A percentile compares a stretch with the other conserved stretches of the same genome.
Evolutionary conservation across 1,140 invertebrate species (phyloP).

Genomic region (Drosophila ohnishii): DNA sequence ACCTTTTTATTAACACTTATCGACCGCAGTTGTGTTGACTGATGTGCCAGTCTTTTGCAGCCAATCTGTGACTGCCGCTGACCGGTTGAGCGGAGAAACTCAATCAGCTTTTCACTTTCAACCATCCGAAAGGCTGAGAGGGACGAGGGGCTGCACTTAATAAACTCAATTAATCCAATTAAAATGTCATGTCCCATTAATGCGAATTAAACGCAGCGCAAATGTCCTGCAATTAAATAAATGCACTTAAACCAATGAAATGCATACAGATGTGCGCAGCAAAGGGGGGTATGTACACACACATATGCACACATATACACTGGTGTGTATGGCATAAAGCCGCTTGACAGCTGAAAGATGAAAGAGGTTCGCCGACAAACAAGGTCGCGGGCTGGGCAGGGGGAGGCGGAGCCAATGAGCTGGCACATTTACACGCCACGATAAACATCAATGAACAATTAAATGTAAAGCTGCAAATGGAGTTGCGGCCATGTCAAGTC

Average conservation of each 20-base stretch:
- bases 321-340: constrained; percentile 34
- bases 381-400: not conserved
- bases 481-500: constrained; percentile 32
- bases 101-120: constrained; percentile 52
- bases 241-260: constrained; percentile 75
- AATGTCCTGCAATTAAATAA: constrained; percentile 79
- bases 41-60: not conserved
- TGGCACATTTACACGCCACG: constrained; percentile 62
- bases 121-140: constrained; percentile 5
- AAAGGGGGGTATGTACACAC: constrained; percentile 1
- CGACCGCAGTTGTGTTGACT: not conserved
- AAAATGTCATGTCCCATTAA: constrained; percentile 81
- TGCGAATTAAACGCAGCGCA: constrained; percentile 66
- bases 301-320: not conserved
- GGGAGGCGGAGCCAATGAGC: constrained; percentile 26
- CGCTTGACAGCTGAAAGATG: constrained; percentile 35
- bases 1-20: no score
- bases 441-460: constrained; percentile 75
- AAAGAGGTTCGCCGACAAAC: constrained; percentile 19
- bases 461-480: constrained; percentile 56
- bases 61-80: constrained; percentile 11
- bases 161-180: constrained; percentile 80
- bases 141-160: constrained; percentile 53
- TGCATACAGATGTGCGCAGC: constrained; percentile 4
- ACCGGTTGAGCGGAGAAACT: constrained; percentile 19